Evolutionary conservation across 2,797 vertebrate genomes (phyloP).

Genomic region (Vireo griseus): DNA sequence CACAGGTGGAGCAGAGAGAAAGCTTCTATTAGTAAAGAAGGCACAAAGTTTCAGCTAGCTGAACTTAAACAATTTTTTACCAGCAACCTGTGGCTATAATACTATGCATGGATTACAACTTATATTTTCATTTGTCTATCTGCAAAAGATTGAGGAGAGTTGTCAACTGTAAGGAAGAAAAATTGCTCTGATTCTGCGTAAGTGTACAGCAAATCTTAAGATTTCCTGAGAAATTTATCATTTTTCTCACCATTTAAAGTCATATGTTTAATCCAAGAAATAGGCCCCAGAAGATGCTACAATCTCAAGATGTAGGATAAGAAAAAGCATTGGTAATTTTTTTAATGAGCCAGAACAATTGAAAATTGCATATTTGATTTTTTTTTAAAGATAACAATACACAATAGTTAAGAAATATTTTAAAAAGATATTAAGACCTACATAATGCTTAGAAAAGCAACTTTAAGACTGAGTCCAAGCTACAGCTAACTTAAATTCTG

Average conservation of each 20-base stretch:
- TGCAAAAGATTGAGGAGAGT: conserved; percentile 65
- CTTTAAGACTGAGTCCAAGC: background rate
- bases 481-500: background rate
- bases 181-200: conserved; percentile 55
- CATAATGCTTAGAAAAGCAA: background rate
- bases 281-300: background rate
- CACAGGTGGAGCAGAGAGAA: background rate
- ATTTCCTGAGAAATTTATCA: conserved; percentile 50
- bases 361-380: background rate
- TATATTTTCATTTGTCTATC: conserved; percentile 59
- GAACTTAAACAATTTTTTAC: conserved; percentile 33
- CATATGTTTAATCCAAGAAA: conserved; percentile 43
- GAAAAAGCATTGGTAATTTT: background rate
- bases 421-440: background rate
- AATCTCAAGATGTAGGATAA: background rate
- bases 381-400: background rate
- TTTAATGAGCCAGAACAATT: background rate
- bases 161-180: conserved; percentile 62
- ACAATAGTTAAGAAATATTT: background rate
- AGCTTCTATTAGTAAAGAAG: background rate
- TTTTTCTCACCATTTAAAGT: conserved; percentile 5
- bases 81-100: conserved; percentile 30
- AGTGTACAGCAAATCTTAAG: conserved; percentile 22
- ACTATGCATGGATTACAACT: conserved; percentile 43
- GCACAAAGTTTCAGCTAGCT: conserved; percentile 38